A percentile compares a stretch with the other conserved stretches of the same genome.
phyloP scores from a whole-genome alignment of 2,888 invertebrate species.

The Panorpa germanica region DNA sequence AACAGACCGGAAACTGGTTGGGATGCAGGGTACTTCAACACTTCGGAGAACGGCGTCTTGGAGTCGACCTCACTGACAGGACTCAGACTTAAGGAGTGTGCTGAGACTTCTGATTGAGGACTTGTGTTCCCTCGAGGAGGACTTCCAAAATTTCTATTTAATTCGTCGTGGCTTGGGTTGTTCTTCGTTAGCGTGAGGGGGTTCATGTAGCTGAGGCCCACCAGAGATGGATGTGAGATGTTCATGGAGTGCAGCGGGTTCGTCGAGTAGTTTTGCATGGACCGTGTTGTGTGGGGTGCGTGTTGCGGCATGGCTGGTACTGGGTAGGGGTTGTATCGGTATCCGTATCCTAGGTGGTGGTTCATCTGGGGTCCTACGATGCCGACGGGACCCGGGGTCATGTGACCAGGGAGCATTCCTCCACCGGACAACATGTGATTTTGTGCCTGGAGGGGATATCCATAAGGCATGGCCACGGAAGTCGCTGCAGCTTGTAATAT shows the following conservation, averaged over 20 bases:
- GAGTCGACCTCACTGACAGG: conserved; percentile 17
- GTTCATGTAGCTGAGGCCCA: conserved; percentile 22
- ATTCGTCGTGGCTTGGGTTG: conserved; percentile 18
- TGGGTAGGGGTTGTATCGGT: conserved; percentile 30
- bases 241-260: conserved; percentile 15
- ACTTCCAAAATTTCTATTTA: conserved; percentile 13
- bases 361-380: conserved; percentile 28
- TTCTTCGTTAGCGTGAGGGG: conserved; percentile 21
- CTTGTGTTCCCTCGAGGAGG: conserved; percentile 15
- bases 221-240: conserved; percentile 15
- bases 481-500: conserved; percentile 78
- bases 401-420: conserved; percentile 32
- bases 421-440: conserved; percentile 30
- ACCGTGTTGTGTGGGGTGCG: conserved; percentile 27
- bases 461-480: conserved; percentile 43
- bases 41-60: conserved; percentile 17
- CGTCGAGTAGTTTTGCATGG: conserved; percentile 21
- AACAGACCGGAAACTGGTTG: conserved; percentile 20
- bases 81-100: conserved; percentile 20
- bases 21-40: conserved; percentile 5
- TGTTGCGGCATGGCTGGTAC: conserved; percentile 26
- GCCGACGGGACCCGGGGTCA: conserved; percentile 35
- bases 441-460: conserved; percentile 30
- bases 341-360: conserved; percentile 27
- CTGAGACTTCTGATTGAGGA: conserved; percentile 23